A percentile compares a stretch with the other conserved stretches of the same genome.
Evolutionary conservation across 2,113 vertebrate genomes (phyloP).

Genomic region (Podiceps cristatus): DNA sequence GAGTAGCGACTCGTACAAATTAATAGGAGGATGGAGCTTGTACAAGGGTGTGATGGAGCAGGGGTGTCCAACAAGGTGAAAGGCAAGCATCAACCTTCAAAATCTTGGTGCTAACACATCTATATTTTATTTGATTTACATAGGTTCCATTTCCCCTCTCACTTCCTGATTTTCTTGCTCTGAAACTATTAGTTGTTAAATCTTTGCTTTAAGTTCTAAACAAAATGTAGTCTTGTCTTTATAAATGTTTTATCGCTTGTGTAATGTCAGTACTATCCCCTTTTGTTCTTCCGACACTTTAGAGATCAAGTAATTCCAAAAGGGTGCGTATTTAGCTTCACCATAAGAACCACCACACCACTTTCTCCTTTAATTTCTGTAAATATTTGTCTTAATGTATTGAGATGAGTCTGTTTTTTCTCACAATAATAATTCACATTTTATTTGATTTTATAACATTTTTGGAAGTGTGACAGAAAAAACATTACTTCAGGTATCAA

Average conservation of each 20-base stretch:
- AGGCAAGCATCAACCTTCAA: background rate
- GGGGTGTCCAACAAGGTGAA: background rate
- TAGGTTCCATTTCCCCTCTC: background rate
- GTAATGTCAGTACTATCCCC: background rate
- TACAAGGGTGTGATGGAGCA: background rate
- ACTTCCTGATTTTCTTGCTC: background rate
- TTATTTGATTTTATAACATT: background rate
- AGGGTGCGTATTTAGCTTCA: background rate
- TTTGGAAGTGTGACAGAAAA: background rate
- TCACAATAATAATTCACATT: background rate
- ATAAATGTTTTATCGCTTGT: background rate
- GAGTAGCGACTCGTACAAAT: background rate
- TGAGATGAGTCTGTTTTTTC: background rate
- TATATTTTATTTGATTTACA: background rate
- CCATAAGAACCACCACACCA: background rate
- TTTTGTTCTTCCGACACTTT: background rate
- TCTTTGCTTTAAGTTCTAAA: background rate
- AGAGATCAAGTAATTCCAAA: background rate
- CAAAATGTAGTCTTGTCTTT: background rate
- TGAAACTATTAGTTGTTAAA: background rate
- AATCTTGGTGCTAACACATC: background rate
- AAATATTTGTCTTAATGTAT: background rate
- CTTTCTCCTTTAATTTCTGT: background rate
- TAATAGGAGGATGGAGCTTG: background rate
- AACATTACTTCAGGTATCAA: background rate